Conservation (phyloP, 2,888 invertebrate species). For the Eupithecia subumbrata region DNA sequence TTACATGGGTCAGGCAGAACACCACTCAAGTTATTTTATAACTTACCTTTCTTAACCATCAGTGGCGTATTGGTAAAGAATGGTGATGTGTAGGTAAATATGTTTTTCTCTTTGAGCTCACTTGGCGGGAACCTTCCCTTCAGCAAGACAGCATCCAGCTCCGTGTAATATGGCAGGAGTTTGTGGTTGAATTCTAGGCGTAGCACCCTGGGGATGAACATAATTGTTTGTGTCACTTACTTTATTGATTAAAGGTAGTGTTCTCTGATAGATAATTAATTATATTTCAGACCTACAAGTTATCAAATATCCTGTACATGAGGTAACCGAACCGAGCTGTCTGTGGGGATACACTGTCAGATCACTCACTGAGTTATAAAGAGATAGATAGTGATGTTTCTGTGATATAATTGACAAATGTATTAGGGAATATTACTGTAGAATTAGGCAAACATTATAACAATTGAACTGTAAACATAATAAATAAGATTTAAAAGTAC, state of each 20-base stretch:
- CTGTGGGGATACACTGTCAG: background rate
- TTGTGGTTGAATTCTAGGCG: constrained; percentile 94
- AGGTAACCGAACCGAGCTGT: background rate
- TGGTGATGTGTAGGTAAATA: constrained; percentile 65
- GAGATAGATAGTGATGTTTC: background rate
- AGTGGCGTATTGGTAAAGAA: constrained; percentile 65
- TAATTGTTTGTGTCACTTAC: too few relatives aligned
- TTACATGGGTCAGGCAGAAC: too few relatives aligned
- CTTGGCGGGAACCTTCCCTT: constrained; percentile 86
- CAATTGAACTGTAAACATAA: too few relatives aligned
- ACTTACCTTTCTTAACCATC: constrained; percentile 67
- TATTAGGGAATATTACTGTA: too few relatives aligned
- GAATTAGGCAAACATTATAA: too few relatives aligned
- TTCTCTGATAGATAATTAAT: too few relatives aligned
- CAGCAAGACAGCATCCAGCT: constrained; percentile 92
- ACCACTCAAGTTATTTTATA: background rate
- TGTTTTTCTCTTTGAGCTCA: constrained; percentile 60
- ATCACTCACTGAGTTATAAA: background rate
- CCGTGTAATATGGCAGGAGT: constrained; percentile 92
- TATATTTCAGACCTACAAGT: too few relatives aligned
- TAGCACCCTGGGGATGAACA: constrained; percentile 83
- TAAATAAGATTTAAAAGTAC: too few relatives aligned
- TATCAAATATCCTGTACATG: too few relatives aligned
- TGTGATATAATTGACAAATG: too few relatives aligned
- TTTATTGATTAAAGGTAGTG: too few relatives aligned